Conservation (phyloP, 2,797 vertebrate genomes). For the Etheostoma nigrum region DNA sequence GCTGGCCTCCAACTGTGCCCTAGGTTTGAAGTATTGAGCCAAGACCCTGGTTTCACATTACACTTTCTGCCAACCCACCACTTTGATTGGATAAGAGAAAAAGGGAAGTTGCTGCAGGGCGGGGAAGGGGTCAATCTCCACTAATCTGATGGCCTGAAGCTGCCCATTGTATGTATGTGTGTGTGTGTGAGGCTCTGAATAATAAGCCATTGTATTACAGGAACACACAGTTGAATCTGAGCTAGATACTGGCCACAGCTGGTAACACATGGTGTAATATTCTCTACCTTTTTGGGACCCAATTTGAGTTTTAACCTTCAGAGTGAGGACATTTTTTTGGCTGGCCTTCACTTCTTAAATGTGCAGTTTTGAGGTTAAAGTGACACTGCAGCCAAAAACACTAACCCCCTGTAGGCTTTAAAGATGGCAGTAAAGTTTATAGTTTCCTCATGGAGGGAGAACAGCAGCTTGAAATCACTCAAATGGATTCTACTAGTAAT, state of each 20-base stretch:
- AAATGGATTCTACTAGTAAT: background rate
- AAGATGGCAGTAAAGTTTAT: background rate
- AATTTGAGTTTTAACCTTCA: conserved; percentile 38
- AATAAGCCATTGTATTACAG: conserved; percentile 85
- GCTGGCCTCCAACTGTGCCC: conserved; percentile 78
- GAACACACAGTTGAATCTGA: conserved; percentile 69
- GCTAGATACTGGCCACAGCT: conserved; percentile 67
- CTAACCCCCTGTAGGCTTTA: background rate
- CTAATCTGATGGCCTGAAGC: conserved; percentile 80
- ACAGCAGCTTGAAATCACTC: conserved; percentile 2
- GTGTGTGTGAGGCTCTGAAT: conserved; percentile 66
- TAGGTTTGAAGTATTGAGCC: conserved; percentile 75
- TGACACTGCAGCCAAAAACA: background rate
- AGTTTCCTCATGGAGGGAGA: background rate
- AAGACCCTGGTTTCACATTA: conserved; percentile 82
- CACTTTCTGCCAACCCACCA: conserved; percentile 75
- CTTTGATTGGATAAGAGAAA: conserved; percentile 77
- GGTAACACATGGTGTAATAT: conserved; percentile 64
- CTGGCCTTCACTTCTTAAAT: conserved; percentile 30
- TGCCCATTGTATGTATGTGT: conserved; percentile 67
- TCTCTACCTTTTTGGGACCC: conserved; percentile 48
- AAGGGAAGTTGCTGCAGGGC: conserved; percentile 72
- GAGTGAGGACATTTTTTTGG: conserved; percentile 15
- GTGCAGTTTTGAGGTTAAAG: conserved; percentile 23
- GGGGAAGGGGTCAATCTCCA: conserved; percentile 76